Conservation (phyloP, 2,888 invertebrate species). For the Agrochola circellaris region DNA sequence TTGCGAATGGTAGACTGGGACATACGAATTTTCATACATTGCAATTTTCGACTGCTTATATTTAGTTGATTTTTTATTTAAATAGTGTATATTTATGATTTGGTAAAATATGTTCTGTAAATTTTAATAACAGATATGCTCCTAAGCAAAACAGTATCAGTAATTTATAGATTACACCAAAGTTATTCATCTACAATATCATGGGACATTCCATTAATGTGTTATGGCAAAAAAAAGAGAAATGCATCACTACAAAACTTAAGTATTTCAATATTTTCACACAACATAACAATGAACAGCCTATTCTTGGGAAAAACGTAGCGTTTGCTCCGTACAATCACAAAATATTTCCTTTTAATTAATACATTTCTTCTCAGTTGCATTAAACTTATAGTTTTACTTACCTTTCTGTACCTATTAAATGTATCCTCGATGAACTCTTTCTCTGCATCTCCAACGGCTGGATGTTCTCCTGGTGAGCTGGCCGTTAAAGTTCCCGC, state of each 20-base stretch:
- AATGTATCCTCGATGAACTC: conserved; percentile 81
- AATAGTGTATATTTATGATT: too few relatives aligned
- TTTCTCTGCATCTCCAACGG: conserved; percentile 82
- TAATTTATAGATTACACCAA: too few relatives aligned
- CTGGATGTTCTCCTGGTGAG: conserved; percentile 79
- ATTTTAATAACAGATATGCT: too few relatives aligned
- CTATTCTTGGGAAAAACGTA: background rate
- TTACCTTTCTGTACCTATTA: conserved; percentile 72
- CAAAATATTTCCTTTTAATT: background rate
- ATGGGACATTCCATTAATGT: too few relatives aligned
- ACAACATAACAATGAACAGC: background rate
- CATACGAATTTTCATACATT: too few relatives aligned
- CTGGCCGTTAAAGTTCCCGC: conserved; percentile 81
- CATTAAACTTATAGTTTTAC: background rate
- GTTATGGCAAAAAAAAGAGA: too few relatives aligned
- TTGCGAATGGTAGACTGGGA: too few relatives aligned
- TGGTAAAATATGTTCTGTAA: too few relatives aligned
- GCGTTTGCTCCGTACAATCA: background rate
- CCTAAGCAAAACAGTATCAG: too few relatives aligned
- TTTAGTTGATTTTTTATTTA: too few relatives aligned
- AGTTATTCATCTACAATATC: too few relatives aligned
- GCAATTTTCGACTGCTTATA: too few relatives aligned
- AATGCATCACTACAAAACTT: background rate
- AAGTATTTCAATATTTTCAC: background rate
- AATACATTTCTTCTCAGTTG: background rate